Base-by-base conservation (phyloP, 2,888 invertebrate genomes). In the Ethmia dodecea region DNA sequence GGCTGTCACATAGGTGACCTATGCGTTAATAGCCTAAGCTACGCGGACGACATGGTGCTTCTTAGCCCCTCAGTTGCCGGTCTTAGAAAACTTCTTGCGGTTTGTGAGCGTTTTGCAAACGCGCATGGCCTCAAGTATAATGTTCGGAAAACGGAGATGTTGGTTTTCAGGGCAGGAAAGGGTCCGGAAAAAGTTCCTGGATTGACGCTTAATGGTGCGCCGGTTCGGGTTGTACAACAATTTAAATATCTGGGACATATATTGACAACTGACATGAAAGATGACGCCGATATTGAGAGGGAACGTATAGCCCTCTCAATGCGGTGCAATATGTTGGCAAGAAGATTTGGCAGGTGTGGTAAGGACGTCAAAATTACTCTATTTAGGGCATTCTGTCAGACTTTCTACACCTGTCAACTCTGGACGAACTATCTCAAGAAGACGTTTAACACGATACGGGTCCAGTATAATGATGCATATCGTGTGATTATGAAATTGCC, bases 21-120 rank as follows among this genome's bases (percentile, higher is more conserved):
- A 5, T 33, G 37, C 28, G 24, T 40, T 2, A 42, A 42, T 16
- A 42, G 39, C 13, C 8, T 45, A 2, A 42, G 40, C 10, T 42
- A 45, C 25, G 37, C 40, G 6, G 42, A 42, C 13, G 45, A 45
- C 18, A 41, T 39, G 37, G 44, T 37, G 37, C 42, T 41, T 3
- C 38, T 41, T 14, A 38, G 35, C 28, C 35, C 33, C 13, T 41
- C 43, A 12, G 31, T 42, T 5, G 37, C 31, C 16, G 40, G 37
- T 11, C 25, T 45, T 5, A 32, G 32, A 22, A 31, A 31, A 13
- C 13, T 41, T 5, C 14, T 41, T 13, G 12, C 12, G 8, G 20
- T 38, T 13, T 37, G 33, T 27, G 38, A 37, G 15, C 8, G 12
- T 9, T 37, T 18, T 28, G 32, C 22, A 8, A 5, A 15, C 5